Evolutionary conservation across 2,888 invertebrate genomes (phyloP).

Genomic region (Parnassius glacialis): DNA sequence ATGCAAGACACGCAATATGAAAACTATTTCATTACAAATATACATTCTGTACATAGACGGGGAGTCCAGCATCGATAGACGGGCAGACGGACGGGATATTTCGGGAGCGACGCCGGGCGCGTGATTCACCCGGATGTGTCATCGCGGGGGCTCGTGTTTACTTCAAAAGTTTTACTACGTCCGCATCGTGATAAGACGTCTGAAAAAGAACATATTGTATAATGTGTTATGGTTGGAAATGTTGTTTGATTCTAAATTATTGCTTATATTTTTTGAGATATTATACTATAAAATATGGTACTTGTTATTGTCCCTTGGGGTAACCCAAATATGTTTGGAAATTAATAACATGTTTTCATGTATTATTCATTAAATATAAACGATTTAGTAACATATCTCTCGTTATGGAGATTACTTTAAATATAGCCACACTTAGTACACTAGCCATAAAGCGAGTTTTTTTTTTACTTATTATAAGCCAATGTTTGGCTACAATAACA

Average conservation of each 20-base stretch:
- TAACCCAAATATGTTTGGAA: background rate
- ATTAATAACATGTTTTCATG: too few relatives aligned
- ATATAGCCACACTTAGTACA: too few relatives aligned
- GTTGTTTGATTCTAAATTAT: background rate
- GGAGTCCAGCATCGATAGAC: conserved; percentile 29
- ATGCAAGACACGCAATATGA: conserved; percentile 10
- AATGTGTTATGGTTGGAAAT: conserved; percentile 5
- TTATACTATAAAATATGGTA: background rate
- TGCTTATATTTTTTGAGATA: background rate
- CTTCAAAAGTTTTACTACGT: conserved; percentile 32
- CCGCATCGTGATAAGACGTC: conserved; percentile 27
- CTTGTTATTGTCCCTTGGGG: background rate
- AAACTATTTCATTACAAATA: conserved; percentile 22
- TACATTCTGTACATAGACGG: conserved; percentile 9
- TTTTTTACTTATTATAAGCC: too few relatives aligned
- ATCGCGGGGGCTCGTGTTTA: conserved; percentile 36
- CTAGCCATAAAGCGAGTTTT: too few relatives aligned
- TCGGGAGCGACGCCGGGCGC: conserved; percentile 40
- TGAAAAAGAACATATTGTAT: conserved; percentile 19
- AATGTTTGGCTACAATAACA: too few relatives aligned
- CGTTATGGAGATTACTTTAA: too few relatives aligned
- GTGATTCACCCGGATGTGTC: conserved; percentile 54
- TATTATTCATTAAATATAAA: too few relatives aligned
- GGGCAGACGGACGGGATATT: conserved; percentile 50
- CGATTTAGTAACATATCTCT: too few relatives aligned